phyloP scores from a whole-genome alignment of 2,113 vertebrate species.

The Zosterops borbonicus region DNA sequence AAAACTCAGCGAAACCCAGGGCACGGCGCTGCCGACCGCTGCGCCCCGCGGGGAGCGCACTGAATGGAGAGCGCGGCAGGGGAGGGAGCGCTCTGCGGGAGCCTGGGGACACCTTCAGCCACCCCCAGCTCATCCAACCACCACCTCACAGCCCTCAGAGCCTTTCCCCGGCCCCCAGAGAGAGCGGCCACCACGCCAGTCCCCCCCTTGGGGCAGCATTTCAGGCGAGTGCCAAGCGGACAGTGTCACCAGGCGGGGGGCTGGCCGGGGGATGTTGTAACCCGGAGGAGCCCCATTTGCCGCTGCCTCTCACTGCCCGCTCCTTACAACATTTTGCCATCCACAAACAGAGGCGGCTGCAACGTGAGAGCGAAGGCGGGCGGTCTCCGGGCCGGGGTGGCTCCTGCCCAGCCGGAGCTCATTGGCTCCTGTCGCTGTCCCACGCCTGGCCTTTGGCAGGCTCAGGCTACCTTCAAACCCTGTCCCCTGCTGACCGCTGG shows the following conservation, averaged over 20 bases:
- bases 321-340: conserved; percentile 10
- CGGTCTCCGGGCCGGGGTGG: conserved; percentile 52
- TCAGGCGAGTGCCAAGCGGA: background rate
- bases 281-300: background rate
- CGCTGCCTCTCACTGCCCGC: conserved; percentile 29
- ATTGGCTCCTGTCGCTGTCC: conserved; percentile 58
- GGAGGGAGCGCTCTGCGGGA: background rate
- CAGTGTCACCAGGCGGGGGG: background rate
- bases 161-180: background rate
- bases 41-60: background rate
- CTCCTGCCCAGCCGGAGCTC: conserved; percentile 17
- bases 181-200: background rate
- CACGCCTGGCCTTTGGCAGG: conserved; percentile 40
- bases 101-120: background rate
- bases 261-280: background rate
- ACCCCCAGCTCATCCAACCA: background rate
- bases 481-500: conserved; percentile 62
- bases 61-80: background rate
- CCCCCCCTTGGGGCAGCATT: background rate
- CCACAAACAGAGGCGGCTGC: conserved; percentile 57
- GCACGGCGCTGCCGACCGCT: background rate
- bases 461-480: conserved; percentile 11
- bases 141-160: background rate
- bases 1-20: background rate
- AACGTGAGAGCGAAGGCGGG: conserved; percentile 41